Conservation (phyloP, 2,888 invertebrate species). For the Carterocephalus palaemon region DNA sequence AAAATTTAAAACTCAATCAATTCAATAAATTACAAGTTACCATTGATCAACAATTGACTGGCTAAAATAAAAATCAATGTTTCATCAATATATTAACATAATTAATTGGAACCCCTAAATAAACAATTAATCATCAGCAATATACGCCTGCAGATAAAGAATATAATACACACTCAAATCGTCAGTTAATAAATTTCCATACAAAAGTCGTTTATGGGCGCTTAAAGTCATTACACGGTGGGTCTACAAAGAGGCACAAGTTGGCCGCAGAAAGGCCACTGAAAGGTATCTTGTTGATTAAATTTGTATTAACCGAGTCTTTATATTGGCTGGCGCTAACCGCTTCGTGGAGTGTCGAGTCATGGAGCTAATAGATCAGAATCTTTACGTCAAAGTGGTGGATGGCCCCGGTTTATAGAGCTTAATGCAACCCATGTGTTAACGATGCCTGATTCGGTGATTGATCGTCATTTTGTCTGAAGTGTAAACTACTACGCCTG, state of each 20-base stretch:
- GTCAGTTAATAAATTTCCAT: slow-evolving; percentile 67
- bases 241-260: slow-evolving; percentile 58
- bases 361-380: slow-evolving; percentile 74
- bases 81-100: not conserved
- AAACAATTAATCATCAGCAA: slow-evolving; percentile 56
- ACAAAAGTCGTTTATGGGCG: slow-evolving; percentile 68
- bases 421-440: slow-evolving; percentile 67
- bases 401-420: slow-evolving; percentile 65
- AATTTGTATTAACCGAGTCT: slow-evolving; percentile 75
- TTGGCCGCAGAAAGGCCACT: slow-evolving; percentile 61
- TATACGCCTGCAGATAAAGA: slow-evolving; percentile 43
- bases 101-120: slow-evolving; percentile 14
- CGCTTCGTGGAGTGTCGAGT: slow-evolving; percentile 52
- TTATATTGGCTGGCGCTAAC: slow-evolving; percentile 69
- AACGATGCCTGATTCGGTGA: slow-evolving; percentile 73
- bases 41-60: not conserved
- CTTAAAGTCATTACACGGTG: slow-evolving; percentile 73
- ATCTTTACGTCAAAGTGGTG: slow-evolving; percentile 66
- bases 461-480: slow-evolving; percentile 65
- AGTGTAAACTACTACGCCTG: slow-evolving; percentile 55
- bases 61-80: not conserved
- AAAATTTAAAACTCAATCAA: too few species aligned
- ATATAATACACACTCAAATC: slow-evolving; percentile 58
- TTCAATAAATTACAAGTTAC: too few species aligned
- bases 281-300: slow-evolving; percentile 72